Base-by-base conservation (phyloP, 1,140 invertebrate species). In the Pachypsylla venusta region DNA sequence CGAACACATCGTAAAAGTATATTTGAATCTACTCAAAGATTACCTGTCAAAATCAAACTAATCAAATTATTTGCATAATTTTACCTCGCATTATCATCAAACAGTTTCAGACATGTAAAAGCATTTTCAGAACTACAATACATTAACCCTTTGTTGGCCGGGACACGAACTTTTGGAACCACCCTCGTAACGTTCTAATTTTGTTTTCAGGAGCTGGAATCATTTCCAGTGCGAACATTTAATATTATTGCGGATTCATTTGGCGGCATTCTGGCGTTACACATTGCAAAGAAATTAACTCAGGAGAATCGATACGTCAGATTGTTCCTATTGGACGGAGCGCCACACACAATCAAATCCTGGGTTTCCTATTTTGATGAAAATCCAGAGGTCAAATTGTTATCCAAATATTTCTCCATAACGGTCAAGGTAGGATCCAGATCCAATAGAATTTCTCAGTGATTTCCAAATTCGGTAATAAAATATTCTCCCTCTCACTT, bases 151-250 rank as follows among this genome's bases (percentile, higher is more conserved):
- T n/a, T n/a, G n/a, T n/a, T n/a, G n/a, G n/a, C n/a, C n/a, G n/a
- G n/a, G n/a, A n/a, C n/a, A n/a, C n/a, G n/a, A n/a, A n/a, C n/a
- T n/a, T n/a, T n/a, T n/a, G n/a, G n/a, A n/a, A n/a, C n/a, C n/a
- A n/a, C 16, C 16, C 30, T 35, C 10, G 30, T 12, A 35, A 12
- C 30, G 30, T 35, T 35, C 30, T 35, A 10, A 16, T 35, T 16
- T 35, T 35, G 30, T n/a, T n/a, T n/a, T n/a, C 42, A 48, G 42
- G 42, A 48, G 42, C 42, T 48, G n/a, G 42, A n/a, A n/a, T 4
- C 4, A 4, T 48, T 48, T 22, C 16, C 16, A 7, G n/a, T 48
- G 42, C 4, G 22, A 22, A 48, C 42, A 22, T 48, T 48, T 22
- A 48, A 48, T 22, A n/a, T 48, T 7, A 22, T 48, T 3, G 42